phyloP scores from a whole-genome alignment of 2,797 vertebrate species.

The Nannoperca australis region DNA sequence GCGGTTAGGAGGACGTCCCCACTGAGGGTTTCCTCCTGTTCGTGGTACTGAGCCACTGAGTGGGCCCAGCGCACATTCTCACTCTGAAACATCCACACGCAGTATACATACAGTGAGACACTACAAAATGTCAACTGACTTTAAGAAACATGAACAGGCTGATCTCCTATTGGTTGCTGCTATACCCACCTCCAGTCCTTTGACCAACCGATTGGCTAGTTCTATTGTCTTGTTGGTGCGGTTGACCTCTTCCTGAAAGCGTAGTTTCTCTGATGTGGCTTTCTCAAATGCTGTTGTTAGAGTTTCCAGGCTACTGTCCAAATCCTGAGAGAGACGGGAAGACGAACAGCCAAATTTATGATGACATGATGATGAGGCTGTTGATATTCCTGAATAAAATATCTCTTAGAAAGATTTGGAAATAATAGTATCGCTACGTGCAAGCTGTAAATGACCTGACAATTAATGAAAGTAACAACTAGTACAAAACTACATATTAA shows the following conservation, averaged over 20 bases:
- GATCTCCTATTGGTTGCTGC: constrained; percentile 81
- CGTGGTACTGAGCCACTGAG: constrained; percentile 82
- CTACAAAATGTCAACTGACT: background rate
- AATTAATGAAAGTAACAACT: background rate
- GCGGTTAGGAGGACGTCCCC: constrained; percentile 85
- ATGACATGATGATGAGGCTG: background rate
- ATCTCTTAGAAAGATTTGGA: background rate
- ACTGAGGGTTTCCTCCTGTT: constrained; percentile 85
- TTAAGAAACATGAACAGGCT: background rate
- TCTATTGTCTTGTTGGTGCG: constrained; percentile 96
- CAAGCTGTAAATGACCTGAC: background rate
- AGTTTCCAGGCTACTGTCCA: constrained; percentile 91
- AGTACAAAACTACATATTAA: background rate
- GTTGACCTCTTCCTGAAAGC: constrained; percentile 95
- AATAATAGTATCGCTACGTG: background rate
- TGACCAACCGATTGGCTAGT: constrained; percentile 96
- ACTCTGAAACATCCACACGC: constrained; percentile 71
- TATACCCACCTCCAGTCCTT: constrained; percentile 89
- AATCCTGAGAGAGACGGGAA: constrained; percentile 83
- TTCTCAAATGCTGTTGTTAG: constrained; percentile 89
- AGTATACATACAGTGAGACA: background rate
- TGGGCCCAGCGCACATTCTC: constrained; percentile 88
- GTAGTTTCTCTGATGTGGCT: constrained; percentile 92
- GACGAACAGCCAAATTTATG: constrained; percentile 73
- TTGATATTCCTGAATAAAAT: background rate